These are phyloP conservation scores for Yponomeuta evonymella DNA, from an alignment of 2,888 invertebrate genomes.

Conservation along the genomic window DNA sequence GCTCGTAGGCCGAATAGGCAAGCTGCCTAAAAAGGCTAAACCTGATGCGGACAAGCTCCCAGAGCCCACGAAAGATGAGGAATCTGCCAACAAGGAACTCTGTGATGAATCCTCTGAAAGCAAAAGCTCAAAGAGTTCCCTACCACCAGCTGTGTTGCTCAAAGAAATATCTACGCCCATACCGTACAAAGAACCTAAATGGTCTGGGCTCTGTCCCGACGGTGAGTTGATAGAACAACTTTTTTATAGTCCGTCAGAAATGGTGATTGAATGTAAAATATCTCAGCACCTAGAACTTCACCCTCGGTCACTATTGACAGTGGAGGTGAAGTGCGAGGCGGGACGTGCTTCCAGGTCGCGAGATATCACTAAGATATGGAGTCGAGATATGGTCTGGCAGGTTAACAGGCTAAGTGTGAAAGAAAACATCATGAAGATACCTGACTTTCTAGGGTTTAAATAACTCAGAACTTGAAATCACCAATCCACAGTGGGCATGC, in stretches of 20 bases:
- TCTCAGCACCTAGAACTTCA: too few relatives aligned
- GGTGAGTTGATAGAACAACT: constrained; percentile 31
- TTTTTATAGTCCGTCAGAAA: too few relatives aligned
- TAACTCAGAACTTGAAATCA: too few relatives aligned
- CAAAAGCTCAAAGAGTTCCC: constrained; percentile 31
- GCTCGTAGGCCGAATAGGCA: constrained; percentile 69
- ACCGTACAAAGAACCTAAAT: constrained; percentile 86
- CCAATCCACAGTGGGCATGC: too few relatives aligned
- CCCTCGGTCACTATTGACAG: too few relatives aligned
- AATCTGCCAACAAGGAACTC: constrained; percentile 26
- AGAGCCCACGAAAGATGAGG: constrained; percentile 29
- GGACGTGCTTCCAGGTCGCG: too few relatives aligned
- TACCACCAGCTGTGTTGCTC: constrained; percentile 45
- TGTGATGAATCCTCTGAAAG: constrained; percentile 21
- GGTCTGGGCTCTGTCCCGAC: constrained; percentile 82
- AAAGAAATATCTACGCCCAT: constrained; percentile 63
- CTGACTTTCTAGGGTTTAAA: too few relatives aligned
- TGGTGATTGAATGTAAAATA: not conserved
- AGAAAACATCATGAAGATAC: too few relatives aligned
- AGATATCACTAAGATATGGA: too few relatives aligned
- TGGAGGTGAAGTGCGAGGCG: too few relatives aligned
- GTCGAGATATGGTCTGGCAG: too few relatives aligned
- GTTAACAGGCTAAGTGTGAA: too few relatives aligned
- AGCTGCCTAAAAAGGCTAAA: constrained; percentile 64
- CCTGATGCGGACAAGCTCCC: constrained; percentile 11